Conservation (phyloP, 2,113 vertebrate genomes). For the Tricholaema leucomelas region DNA sequence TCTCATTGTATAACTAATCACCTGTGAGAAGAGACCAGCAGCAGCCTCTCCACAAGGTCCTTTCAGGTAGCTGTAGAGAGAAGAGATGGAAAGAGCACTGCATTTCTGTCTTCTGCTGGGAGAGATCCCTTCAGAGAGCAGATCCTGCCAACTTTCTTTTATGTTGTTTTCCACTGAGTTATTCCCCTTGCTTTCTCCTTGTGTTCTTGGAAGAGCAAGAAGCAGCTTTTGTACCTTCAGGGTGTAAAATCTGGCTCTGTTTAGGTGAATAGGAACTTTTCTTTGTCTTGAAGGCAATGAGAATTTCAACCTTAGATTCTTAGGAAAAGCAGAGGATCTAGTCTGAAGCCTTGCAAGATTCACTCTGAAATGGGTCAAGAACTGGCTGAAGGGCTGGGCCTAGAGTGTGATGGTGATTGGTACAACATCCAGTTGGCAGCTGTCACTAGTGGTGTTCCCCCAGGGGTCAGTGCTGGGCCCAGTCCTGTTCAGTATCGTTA, state of each 20-base stretch:
- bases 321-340: conserved; percentile 6
- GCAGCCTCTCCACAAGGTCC: no score
- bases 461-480: no score
- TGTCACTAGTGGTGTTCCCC: no score
- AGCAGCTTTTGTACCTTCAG: neutral
- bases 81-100: neutral
- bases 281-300: neutral
- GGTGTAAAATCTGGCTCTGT: conserved; percentile 34
- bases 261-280: conserved; percentile 2
- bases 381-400: no score
- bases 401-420: no score
- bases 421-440: no score
- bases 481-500: no score
- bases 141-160: conserved; percentile 29
- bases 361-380: no score
- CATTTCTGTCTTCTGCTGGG: neutral
- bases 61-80: no score
- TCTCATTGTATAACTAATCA: no score
- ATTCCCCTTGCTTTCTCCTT: conserved; percentile 48
- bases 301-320: conserved; percentile 16
- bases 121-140: conserved; percentile 9
- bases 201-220: conserved; percentile 17
- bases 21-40: no score
- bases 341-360: neutral
- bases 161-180: conserved; percentile 1